These are phyloP conservation scores for Hymenochirus boettgeri DNA, from an alignment of 2,113 vertebrate species.

Conservation along the genomic window DNA sequence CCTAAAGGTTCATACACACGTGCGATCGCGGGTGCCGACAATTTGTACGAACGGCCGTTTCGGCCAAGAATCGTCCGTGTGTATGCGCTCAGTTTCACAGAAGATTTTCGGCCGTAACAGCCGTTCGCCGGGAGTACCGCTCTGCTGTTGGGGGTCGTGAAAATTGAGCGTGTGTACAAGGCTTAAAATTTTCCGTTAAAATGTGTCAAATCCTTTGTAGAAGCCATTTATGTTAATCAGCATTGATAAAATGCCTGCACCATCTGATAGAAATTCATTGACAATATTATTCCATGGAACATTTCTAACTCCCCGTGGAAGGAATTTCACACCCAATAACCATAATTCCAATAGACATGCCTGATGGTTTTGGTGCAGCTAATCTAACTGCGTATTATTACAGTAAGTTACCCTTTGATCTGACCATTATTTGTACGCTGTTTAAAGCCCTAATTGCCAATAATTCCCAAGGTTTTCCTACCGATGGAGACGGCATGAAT, in stretches of 20 bases:
- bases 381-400: conserved; percentile 33
- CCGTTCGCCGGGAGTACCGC: too few relatives aligned
- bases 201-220: too few relatives aligned
- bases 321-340: conserved; percentile 17
- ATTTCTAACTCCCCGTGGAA: conserved; percentile 12
- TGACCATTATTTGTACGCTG: conserved; percentile 18
- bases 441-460: conserved; percentile 24
- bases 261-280: conserved; percentile 11
- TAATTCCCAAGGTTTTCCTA: conserved; percentile 8
- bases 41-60: too few relatives aligned
- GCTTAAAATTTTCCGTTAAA: too few relatives aligned
- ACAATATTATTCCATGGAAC: conserved; percentile 3
- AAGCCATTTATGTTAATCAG: conserved; percentile 13
- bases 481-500: conserved; percentile 24
- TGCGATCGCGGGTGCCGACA: too few relatives aligned
- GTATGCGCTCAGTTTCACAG: too few relatives aligned
- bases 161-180: too few relatives aligned
- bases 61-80: too few relatives aligned
- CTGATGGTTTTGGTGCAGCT: conserved; percentile 24
- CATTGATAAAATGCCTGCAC: conserved; percentile 20
- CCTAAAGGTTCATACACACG: too few relatives aligned
- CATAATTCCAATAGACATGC: conserved; percentile 32
- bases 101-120: too few relatives aligned
- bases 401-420: conserved; percentile 28
- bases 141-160: too few relatives aligned